Conservation (phyloP, 1,140 invertebrate species). For the Anastrepha obliqua region DNA sequence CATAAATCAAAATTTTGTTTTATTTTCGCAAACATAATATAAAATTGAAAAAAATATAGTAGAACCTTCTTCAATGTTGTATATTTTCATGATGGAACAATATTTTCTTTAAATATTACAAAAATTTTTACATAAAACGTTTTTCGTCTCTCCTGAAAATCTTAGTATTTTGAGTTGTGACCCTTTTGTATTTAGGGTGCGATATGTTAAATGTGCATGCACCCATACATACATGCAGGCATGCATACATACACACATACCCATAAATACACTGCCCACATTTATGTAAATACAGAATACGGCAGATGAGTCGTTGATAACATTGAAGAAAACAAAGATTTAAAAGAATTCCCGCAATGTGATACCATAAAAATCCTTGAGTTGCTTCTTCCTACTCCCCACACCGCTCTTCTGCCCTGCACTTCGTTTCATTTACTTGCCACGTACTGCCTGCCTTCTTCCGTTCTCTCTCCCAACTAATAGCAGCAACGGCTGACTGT, state of each 20-base stretch:
- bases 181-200: no score
- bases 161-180: no score
- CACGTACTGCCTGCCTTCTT: not conserved
- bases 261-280: no score
- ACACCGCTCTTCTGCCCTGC: not conserved
- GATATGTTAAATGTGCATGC: not conserved
- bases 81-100: no score
- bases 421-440: slow-evolving; percentile 34
- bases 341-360: slow-evolving; percentile 72
- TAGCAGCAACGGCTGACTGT: not conserved
- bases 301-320: not conserved
- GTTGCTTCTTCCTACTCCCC: slow-evolving; percentile 31
- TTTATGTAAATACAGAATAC: not conserved
- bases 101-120: no score
- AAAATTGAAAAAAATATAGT: no score
- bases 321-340: slow-evolving; percentile 61
- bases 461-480: not conserved
- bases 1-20: no score
- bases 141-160: no score
- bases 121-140: no score
- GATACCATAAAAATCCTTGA: slow-evolving; percentile 71
- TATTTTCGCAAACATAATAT: no score
- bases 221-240: not conserved
- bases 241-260: not conserved
- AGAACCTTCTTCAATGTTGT: no score